phyloP scores from a whole-genome alignment of 2,888 invertebrate genomes.

The Maniola hyperantus region DNA sequence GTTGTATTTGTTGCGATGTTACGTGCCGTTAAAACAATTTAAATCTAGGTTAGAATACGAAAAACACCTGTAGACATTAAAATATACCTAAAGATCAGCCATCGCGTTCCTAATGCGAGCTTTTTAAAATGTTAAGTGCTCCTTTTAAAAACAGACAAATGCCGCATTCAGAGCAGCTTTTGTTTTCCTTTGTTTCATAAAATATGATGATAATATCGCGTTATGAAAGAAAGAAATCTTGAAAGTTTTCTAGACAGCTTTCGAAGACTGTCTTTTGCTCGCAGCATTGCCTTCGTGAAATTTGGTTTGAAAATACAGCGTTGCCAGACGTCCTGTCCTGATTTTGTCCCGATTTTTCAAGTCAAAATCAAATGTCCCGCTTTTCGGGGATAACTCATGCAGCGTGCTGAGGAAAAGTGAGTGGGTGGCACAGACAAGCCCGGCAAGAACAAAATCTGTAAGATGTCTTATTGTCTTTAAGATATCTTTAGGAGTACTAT shows the following conservation, averaged over 20 bases:
- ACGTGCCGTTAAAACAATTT: too few species aligned
- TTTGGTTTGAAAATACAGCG: too few species aligned
- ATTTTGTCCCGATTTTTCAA: too few species aligned
- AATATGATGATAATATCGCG: slow-evolving; percentile 21
- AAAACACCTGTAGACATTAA: slow-evolving; percentile 12
- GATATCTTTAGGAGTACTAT: too few species aligned
- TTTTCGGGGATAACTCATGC: too few species aligned
- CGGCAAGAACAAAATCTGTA: too few species aligned
- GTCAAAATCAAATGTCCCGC: too few species aligned
- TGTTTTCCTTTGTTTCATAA: slow-evolving; percentile 18
- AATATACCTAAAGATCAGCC: slow-evolving; percentile 19
- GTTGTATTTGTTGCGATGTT: too few species aligned
- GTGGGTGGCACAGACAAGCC: too few species aligned
- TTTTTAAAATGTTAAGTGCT: slow-evolving; percentile 23
- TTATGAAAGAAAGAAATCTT: slow-evolving; percentile 9
- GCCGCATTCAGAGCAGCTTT: slow-evolving; percentile 9
- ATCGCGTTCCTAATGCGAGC: slow-evolving; percentile 20
- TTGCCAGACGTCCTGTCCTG: too few species aligned
- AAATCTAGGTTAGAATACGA: background rate
- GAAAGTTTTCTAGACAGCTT: background rate
- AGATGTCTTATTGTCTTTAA: too few species aligned
- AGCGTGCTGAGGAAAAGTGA: too few species aligned
- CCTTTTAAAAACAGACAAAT: slow-evolving; percentile 19
- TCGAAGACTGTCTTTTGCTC: background rate
- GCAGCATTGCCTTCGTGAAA: background rate